These are phyloP conservation scores for Erebia palarica DNA, from an alignment of 2,888 invertebrate species.

Conservation along the genomic window DNA sequence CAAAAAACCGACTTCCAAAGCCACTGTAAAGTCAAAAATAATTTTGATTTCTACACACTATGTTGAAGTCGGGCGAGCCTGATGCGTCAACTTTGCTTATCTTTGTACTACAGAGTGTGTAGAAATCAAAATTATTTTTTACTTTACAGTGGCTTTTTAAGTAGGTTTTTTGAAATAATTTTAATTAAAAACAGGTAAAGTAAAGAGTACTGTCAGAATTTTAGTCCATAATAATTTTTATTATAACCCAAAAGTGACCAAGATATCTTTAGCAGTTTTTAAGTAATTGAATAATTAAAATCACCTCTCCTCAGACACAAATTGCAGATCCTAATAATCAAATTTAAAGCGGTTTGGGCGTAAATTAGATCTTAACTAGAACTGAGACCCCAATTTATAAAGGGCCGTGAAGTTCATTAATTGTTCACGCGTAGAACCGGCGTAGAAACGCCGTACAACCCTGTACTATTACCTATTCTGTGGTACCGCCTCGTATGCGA, in stretches of 20 bases:
- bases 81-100: no score
- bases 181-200: no score
- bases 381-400: slow-evolving; percentile 19
- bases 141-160: no score
- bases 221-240: background rate
- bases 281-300: slow-evolving; percentile 6
- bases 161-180: no score
- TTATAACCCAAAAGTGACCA: background rate
- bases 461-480: background rate
- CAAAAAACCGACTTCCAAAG: no score
- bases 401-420: slow-evolving; percentile 17
- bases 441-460: no score
- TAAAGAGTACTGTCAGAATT: no score
- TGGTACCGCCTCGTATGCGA: background rate
- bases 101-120: no score
- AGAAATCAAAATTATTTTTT: no score
- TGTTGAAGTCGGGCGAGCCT: no score
- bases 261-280: background rate
- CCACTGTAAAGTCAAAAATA: no score
- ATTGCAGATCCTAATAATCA: slow-evolving; percentile 15
- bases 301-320: background rate
- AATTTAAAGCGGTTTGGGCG: slow-evolving; percentile 7
- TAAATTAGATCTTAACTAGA: slow-evolving; percentile 12
- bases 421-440: slow-evolving; percentile 13
- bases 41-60: no score